Evolutionary conservation across 2,797 vertebrate species (phyloP).

Genomic region (Tangara arthus): DNA sequence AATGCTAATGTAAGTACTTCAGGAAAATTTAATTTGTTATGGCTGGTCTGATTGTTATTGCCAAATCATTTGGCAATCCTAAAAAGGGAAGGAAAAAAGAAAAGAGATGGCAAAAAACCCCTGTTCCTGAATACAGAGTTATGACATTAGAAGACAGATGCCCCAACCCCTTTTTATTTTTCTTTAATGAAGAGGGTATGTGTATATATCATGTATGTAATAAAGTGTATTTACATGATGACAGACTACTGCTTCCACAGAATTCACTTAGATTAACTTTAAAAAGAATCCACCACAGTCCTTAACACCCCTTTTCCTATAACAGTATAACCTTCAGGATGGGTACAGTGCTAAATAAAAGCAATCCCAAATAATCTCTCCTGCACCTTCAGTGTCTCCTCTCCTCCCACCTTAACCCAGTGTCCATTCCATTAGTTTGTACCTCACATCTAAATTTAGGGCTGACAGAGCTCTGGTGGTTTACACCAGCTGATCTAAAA

Average conservation of each 20-base stretch:
- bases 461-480: background rate
- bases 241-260: background rate
- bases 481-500: background rate
- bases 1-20: background rate
- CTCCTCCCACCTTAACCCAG: background rate
- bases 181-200: background rate
- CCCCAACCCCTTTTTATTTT: rapidly evolving
- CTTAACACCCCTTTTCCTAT: background rate
- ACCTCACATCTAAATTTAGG: background rate
- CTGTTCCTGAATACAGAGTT: background rate
- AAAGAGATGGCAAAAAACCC: background rate
- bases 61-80: background rate
- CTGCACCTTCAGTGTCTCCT: background rate
- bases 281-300: background rate
- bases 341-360: background rate
- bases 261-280: background rate
- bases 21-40: background rate
- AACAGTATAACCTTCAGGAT: background rate
- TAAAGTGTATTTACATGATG: background rate
- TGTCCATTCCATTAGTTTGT: background rate
- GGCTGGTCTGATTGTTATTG: background rate
- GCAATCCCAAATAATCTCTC: background rate
- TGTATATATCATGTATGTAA: background rate
- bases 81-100: background rate
- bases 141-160: background rate